Percentiles rank a stretch among this genome's conserved stretches.
These are phyloP conservation scores for Tragelaphus buxtoni DNA, from an alignment of 2,113 vertebrate species.

Conservation along the genomic window DNA sequence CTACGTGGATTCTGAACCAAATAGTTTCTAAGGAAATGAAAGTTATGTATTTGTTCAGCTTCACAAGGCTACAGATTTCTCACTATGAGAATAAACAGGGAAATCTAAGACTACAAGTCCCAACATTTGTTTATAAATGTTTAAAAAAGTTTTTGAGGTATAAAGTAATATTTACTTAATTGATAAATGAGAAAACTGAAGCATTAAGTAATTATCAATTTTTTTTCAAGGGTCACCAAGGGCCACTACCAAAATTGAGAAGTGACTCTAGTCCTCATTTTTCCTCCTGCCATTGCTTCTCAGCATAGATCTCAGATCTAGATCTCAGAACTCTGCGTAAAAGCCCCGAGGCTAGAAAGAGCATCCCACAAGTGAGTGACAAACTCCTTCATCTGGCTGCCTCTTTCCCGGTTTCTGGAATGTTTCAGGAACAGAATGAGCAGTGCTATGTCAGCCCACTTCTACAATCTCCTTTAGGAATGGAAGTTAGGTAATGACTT, in stretches of 20 bases:
- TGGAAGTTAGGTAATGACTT: neutral
- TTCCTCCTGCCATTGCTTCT: neutral
- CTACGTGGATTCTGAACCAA: neutral
- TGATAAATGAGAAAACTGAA: neutral
- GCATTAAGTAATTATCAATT: neutral
- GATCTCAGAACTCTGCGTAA: neutral
- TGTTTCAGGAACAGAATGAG: neutral
- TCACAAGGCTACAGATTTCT: neutral
- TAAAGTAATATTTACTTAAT: slow-evolving; percentile 19
- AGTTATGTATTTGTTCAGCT: neutral
- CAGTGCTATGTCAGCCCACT: neutral
- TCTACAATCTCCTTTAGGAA: neutral
- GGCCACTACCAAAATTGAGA: neutral
- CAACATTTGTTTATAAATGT: slow-evolving; percentile 17
- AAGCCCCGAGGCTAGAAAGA: neutral
- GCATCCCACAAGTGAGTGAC: neutral
- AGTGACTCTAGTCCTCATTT: neutral
- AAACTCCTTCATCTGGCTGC: neutral
- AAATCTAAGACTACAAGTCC: neutral
- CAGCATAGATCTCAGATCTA: neutral
- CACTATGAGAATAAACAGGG: neutral
- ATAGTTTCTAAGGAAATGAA: neutral
- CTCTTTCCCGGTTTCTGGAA: neutral
- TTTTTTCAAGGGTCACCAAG: neutral
- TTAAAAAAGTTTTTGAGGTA: neutral